Conservation (phyloP, 2,113 vertebrate species). For the Alethe diademata region DNA sequence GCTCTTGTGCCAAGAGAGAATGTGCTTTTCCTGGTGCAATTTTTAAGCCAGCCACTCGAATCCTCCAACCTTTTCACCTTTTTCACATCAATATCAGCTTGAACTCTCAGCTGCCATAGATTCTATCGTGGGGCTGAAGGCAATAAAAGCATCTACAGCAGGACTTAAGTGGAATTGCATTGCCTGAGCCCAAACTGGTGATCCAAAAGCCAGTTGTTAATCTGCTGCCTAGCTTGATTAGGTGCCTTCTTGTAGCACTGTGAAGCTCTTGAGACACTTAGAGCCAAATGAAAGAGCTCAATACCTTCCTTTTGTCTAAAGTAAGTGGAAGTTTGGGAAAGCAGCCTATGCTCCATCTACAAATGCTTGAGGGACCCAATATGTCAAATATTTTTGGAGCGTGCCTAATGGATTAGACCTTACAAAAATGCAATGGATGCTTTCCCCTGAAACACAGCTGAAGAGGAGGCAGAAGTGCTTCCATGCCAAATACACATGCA, state of each 20-base stretch:
- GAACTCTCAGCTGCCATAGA: not conserved
- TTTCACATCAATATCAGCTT: not conserved
- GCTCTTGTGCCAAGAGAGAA: not conserved
- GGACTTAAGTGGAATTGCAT: not conserved
- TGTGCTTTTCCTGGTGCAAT: not conserved
- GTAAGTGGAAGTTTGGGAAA: not conserved
- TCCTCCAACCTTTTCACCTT: conserved; percentile 31
- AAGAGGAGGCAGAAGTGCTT: not conserved
- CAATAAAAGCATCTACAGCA: not conserved
- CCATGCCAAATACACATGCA: not conserved
- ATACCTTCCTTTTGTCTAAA: not conserved
- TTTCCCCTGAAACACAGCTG: conserved; percentile 3
- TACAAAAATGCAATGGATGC: not conserved
- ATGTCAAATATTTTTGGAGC: not conserved
- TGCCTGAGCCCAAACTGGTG: not conserved
- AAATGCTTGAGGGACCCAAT: not conserved
- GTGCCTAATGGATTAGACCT: not conserved
- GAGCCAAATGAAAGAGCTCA: not conserved
- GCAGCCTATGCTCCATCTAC: not conserved
- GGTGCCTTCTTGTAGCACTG: not conserved
- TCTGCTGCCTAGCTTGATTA: not conserved
- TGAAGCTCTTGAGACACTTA: not conserved
- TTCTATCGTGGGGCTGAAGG: not conserved
- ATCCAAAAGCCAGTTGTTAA: not conserved
- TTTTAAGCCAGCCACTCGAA: conserved; percentile 3